Conservation (phyloP, 2,113 vertebrate species). For the Gila orcuttii region DNA sequence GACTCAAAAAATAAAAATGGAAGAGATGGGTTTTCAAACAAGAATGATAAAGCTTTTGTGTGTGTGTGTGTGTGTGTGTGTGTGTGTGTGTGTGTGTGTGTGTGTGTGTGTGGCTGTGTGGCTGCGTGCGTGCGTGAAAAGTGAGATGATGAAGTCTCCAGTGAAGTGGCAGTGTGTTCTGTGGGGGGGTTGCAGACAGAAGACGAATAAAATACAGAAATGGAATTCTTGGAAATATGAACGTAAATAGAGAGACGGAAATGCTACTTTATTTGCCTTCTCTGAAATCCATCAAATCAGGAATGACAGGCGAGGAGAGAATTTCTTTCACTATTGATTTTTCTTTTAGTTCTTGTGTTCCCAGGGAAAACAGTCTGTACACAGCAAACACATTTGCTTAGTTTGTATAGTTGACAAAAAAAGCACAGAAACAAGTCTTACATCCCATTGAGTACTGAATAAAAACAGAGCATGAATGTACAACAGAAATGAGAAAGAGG, state of each 20-base stretch:
- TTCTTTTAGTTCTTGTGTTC: constrained; percentile 16
- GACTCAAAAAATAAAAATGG: not conserved
- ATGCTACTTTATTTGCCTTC: constrained; percentile 5
- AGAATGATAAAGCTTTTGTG: not conserved
- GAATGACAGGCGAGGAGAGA: constrained; percentile 36
- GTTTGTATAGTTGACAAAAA: constrained; percentile 17
- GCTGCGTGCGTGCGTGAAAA: not conserved
- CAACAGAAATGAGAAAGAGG: constrained; percentile 6
- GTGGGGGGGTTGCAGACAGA: not conserved
- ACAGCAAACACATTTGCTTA: constrained; percentile 23
- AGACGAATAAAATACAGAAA: not conserved
- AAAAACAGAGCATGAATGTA: constrained; percentile 5
- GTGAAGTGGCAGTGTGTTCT: not conserved
- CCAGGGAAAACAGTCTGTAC: not conserved
- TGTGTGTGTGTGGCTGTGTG: not conserved
- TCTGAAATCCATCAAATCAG: constrained; percentile 38
- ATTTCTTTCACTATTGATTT: constrained; percentile 32
- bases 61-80: not conserved
- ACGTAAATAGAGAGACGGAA: constrained; percentile 8
- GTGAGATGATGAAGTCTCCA: not conserved
- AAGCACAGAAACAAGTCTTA: not conserved
- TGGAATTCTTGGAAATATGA: constrained; percentile 9
- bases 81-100: not conserved
- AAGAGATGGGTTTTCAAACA: not conserved
- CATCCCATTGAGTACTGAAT: constrained; percentile 2